phyloP scores from a whole-genome alignment of 2,797 vertebrate genomes.

The Naso thynnoides region DNA sequence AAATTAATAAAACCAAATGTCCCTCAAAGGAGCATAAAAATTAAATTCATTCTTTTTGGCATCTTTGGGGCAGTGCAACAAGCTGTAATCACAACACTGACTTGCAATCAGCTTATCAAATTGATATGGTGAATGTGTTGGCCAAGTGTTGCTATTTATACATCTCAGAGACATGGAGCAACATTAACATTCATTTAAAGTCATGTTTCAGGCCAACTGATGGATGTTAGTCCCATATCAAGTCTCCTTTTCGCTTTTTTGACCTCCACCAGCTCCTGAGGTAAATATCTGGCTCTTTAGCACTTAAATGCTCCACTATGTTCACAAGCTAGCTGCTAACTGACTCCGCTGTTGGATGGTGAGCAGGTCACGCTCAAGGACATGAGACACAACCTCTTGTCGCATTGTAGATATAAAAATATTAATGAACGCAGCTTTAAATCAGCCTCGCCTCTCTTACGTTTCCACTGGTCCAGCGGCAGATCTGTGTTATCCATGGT shows the following conservation, averaged over 20 bases:
- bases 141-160: background rate
- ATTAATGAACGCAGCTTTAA: background rate
- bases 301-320: too few relatives aligned
- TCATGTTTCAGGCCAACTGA: rapidly evolving
- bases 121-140: background rate
- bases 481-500: conserved; percentile 94
- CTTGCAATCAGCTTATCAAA: background rate
- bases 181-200: background rate
- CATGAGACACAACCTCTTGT: background rate
- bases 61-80: background rate
- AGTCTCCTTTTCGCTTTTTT: too few relatives aligned
- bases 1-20: background rate
- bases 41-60: too few relatives aligned
- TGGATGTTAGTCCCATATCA: background rate
- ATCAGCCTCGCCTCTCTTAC: conserved; percentile 79
- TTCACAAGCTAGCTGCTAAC: too few relatives aligned
- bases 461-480: conserved; percentile 94
- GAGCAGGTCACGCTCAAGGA: background rate
- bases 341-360: too few relatives aligned
- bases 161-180: background rate
- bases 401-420: background rate
- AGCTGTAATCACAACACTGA: background rate
- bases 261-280: too few relatives aligned
- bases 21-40: background rate
- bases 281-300: background rate